Conservation (phyloP, 2,797 vertebrate genomes). For the Xyrichtys novacula region DNA sequence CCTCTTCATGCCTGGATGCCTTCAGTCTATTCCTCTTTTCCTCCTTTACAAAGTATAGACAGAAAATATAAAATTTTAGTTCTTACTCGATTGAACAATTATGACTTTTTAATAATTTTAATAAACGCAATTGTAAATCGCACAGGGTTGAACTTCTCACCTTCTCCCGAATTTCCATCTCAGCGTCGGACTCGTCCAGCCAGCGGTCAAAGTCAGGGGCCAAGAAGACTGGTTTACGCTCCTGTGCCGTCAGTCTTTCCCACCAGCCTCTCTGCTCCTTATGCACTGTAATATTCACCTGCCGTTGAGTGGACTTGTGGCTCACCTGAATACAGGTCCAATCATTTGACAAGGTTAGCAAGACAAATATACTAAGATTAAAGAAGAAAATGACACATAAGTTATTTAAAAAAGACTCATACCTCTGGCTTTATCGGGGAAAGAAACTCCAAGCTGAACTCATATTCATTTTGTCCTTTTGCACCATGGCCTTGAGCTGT, state of each 20-base stretch:
- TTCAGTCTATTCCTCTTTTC: constrained; percentile 90
- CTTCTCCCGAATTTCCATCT: constrained; percentile 95
- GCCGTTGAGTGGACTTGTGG: constrained; percentile 92
- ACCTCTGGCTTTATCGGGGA: constrained; percentile 91
- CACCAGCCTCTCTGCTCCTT: constrained; percentile 93
- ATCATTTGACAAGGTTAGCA: background rate
- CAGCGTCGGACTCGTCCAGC: constrained; percentile 97
- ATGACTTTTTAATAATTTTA: background rate
- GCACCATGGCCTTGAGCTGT: constrained; percentile 94
- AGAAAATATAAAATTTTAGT: background rate
- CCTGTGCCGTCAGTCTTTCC: constrained; percentile 90
- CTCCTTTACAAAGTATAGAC: constrained; percentile 82
- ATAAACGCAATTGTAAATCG: background rate
- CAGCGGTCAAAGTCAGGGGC: constrained; percentile 96
- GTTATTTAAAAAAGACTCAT: constrained; percentile 18
- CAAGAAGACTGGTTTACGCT: constrained; percentile 92
- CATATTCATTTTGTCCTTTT: constrained; percentile 94
- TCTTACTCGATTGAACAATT: background rate
- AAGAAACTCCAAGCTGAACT: constrained; percentile 93
- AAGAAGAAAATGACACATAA: background rate
- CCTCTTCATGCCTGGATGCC: constrained; percentile 85
- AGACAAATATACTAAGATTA: background rate
- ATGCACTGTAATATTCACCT: constrained; percentile 91
- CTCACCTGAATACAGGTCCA: constrained; percentile 79
- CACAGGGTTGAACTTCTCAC: constrained; percentile 64